phyloP scores from a whole-genome alignment of 2,888 invertebrate genomes.

The Chironomus tentans region DNA sequence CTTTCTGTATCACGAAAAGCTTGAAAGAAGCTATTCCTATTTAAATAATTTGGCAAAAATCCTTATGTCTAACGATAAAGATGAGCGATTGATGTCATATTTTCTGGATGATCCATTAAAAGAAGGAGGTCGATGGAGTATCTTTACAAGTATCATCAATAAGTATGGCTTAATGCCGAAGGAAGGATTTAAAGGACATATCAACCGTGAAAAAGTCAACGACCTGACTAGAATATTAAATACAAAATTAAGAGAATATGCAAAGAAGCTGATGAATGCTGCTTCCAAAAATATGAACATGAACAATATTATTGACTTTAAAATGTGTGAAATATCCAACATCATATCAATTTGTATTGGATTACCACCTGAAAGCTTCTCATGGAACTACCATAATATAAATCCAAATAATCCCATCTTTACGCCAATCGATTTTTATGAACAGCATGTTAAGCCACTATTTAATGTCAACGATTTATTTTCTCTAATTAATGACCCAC shows the following conservation, averaged over 20 bases:
- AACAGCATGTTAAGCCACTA: slow-evolving; percentile 62
- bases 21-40: slow-evolving; percentile 79
- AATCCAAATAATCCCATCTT: slow-evolving; percentile 61
- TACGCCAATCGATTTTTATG: slow-evolving; percentile 71
- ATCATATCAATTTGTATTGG: slow-evolving; percentile 76
- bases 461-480: slow-evolving; percentile 80
- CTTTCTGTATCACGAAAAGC: slow-evolving; percentile 88
- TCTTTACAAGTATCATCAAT: slow-evolving; percentile 78
- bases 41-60: slow-evolving; percentile 72
- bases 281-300: slow-evolving; percentile 55
- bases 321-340: slow-evolving; percentile 68
- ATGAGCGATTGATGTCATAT: slow-evolving; percentile 60
- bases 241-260: slow-evolving; percentile 76
- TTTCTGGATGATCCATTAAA: slow-evolving; percentile 70
- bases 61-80: slow-evolving; percentile 54
- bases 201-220: slow-evolving; percentile 61
- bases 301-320: slow-evolving; percentile 54
- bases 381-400: slow-evolving; percentile 68
- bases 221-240: slow-evolving; percentile 71
- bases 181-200: slow-evolving; percentile 75
- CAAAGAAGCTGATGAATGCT: slow-evolving; percentile 42
- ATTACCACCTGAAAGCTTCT: slow-evolving; percentile 67
- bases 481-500: slow-evolving; percentile 78
- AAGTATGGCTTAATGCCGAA: slow-evolving; percentile 85
- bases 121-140: slow-evolving; percentile 90